Evolutionary conservation across 2,797 vertebrate genomes (phyloP), one percentile per base, ranked within the genome.

Genomic region (Bucorvus abyssinicus): DNA sequence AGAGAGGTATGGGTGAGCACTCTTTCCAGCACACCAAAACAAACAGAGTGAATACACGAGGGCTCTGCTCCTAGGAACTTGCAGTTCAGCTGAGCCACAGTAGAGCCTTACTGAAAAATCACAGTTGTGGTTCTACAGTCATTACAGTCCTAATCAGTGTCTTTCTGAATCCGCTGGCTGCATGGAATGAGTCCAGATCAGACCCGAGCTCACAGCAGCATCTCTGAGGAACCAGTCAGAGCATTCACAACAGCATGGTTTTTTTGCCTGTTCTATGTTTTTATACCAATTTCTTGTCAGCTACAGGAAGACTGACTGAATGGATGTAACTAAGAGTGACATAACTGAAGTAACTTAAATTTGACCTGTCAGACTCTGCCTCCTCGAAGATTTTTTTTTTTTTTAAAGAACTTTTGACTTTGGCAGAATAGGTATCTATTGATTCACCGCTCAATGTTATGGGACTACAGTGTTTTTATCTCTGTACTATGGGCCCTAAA

Each of bases 331-430:
- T 73, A 87, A 73, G 34, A 76, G n/a, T 87, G 95, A 81, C 76
- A 90, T 91, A 95, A 86, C 18, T 91, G 63, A 82, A 60, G 90
- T 76, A 93, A 93, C 78, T 68, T 64, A 90, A 87, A 80, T 95
- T 80, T 85, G 49, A 10, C 71, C 70, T 92, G 75, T 91, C 89
- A 80, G 81, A 64, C 14, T 92, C 75, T 89, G 23, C 49, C 34
- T n/a, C 19, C 40, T 82, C 0, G 0, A 19, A 21, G 19, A 47
- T 47, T 24, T 83, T 73, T 70, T 71, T 55, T n/a, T 36, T 50
- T 22, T 80, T 90, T 50, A 36, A 38, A 77, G 49, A 81, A 50
- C 14, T 89, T 93, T 60, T 68, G n/a, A 71, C 93, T 83, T 83
- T 38, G 29, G 42, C 67, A 74, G 78, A 79, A 74, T 36, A 60